phyloP scores from a whole-genome alignment of 2,888 invertebrate genomes.

The Lithophane leautieri region DNA sequence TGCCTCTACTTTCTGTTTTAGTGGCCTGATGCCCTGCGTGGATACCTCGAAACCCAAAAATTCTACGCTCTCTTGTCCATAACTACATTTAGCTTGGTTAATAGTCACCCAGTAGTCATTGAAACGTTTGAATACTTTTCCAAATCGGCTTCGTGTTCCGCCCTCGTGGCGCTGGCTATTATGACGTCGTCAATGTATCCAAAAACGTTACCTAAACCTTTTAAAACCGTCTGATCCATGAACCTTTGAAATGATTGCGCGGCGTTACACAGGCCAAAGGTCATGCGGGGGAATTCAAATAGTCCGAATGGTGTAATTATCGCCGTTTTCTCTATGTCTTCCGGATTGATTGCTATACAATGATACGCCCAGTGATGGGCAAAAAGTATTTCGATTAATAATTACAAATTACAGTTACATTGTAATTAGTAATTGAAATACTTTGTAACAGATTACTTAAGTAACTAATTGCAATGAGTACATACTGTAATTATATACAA shows the following conservation, averaged over 20 bases:
- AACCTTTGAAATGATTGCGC: background rate
- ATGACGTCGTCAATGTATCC: background rate
- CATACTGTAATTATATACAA: too few relatives aligned
- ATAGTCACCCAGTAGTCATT: constrained; percentile 1
- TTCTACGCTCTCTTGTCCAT: background rate
- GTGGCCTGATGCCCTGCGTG: too few relatives aligned
- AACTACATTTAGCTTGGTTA: background rate
- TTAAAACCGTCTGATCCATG: background rate
- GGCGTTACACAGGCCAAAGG: background rate
- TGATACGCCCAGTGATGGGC: constrained; percentile 1
- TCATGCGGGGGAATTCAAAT: background rate
- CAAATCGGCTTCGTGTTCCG: background rate
- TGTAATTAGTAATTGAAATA: too few relatives aligned
- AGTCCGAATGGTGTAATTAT: too few relatives aligned
- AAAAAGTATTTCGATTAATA: too few relatives aligned
- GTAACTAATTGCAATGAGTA: too few relatives aligned
- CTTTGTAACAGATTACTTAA: too few relatives aligned
- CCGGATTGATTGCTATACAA: background rate
- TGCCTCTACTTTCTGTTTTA: too few relatives aligned
- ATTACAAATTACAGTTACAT: too few relatives aligned
- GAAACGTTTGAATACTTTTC: background rate
- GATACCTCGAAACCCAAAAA: constrained; percentile 1
- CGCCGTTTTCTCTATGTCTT: background rate
- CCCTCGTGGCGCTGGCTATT: background rate
- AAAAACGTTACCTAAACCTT: background rate